phyloP scores from a whole-genome alignment of 2,888 invertebrate species.

The Trichogramma evanescens region DNA sequence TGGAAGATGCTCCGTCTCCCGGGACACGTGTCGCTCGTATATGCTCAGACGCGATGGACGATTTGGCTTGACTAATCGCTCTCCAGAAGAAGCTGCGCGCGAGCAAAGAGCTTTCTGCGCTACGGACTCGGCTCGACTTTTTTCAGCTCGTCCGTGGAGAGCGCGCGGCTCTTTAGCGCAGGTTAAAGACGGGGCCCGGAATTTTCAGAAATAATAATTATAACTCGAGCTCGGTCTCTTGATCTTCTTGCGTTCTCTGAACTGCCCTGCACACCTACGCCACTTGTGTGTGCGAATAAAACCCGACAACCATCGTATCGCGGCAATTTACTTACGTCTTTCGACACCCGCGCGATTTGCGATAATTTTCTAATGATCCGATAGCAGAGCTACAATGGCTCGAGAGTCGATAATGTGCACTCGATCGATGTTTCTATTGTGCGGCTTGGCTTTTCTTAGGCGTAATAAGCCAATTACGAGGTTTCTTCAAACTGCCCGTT shows the following conservation, averaged over 20 bases:
- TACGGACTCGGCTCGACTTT: neutral
- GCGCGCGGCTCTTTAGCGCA: neutral
- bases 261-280: neutral
- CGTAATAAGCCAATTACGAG: no score
- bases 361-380: neutral
- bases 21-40: constrained; percentile 45
- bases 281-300: neutral
- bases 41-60: constrained; percentile 47
- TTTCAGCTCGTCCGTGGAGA: neutral
- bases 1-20: constrained; percentile 3
- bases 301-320: no score
- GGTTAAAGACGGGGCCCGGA: neutral
- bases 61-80: constrained; percentile 47
- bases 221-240: constrained; percentile 14
- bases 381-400: neutral
- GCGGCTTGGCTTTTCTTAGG: neutral
- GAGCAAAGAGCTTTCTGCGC: neutral
- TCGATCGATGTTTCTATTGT: constrained; percentile 4
- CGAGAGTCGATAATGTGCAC: neutral
- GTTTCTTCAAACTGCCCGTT: neutral
- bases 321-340: no score
- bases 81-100: constrained; percentile 17
- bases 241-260: constrained; percentile 17
- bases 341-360: no score
- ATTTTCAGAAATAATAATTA: constrained; percentile 17